These are phyloP conservation scores for Thripadectes ignobilis DNA, from an alignment of 2,797 vertebrate genomes.

Conservation along the genomic window DNA sequence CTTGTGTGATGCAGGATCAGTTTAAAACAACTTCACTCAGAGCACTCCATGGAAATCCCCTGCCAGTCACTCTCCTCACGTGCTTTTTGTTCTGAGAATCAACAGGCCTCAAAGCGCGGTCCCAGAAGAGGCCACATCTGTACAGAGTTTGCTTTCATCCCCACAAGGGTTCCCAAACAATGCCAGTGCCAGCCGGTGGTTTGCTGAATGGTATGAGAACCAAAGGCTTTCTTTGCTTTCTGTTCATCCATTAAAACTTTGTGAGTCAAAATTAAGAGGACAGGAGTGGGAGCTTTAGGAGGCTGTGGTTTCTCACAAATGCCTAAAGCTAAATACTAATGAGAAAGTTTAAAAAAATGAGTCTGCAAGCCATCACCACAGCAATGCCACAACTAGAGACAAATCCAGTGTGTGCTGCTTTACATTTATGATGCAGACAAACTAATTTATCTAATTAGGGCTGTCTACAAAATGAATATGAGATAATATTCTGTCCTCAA, in stretches of 20 bases:
- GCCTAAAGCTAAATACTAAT: slow-evolving; percentile 51
- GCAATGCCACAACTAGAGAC: slow-evolving; percentile 42
- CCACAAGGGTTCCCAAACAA: slow-evolving; percentile 56
- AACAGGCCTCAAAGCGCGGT: slow-evolving; percentile 25
- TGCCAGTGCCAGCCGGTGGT: slow-evolving; percentile 45
- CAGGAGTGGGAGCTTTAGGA: slow-evolving; percentile 36
- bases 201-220: slow-evolving; percentile 61
- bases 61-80: slow-evolving; percentile 29
- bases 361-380: slow-evolving; percentile 38
- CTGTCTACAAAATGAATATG: slow-evolving; percentile 20
- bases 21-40: slow-evolving; percentile 36
- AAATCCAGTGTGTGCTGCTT: background rate
- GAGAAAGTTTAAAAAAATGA: slow-evolving; percentile 34
- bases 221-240: slow-evolving; percentile 60
- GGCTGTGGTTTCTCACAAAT: slow-evolving; percentile 56
- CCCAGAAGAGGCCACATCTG: slow-evolving; percentile 61
- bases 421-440: slow-evolving; percentile 41
- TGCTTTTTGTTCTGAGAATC: slow-evolving; percentile 56
- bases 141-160: slow-evolving; percentile 63
- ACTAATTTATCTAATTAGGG: slow-evolving; percentile 27
- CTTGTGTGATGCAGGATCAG: background rate
- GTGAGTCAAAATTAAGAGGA: slow-evolving; percentile 55
- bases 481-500: background rate
- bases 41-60: background rate
- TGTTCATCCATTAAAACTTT: slow-evolving; percentile 58